Percentiles rank a stretch among this genome's conserved stretches.
Conservation (phyloP, 2,113 vertebrate species). For the Stercorarius parasiticus region DNA sequence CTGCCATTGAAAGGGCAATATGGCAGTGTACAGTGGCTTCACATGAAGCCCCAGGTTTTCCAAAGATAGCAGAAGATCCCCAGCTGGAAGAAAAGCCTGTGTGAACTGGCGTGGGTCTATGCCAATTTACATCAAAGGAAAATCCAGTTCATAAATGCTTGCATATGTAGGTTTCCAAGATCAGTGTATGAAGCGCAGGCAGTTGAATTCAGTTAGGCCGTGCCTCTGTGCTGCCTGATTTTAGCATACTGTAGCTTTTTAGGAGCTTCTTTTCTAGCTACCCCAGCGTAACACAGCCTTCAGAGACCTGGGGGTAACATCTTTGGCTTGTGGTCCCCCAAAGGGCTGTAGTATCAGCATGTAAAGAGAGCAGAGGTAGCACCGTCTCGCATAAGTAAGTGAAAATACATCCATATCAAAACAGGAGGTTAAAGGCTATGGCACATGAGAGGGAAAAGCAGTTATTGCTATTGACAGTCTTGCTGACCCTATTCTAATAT, state of each 20-base stretch:
- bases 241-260: background rate
- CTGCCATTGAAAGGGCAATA: background rate
- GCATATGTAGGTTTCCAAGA: background rate
- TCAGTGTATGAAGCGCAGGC: background rate
- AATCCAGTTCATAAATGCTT: background rate
- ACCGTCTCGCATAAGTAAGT: background rate
- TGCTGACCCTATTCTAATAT: background rate
- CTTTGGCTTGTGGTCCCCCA: background rate
- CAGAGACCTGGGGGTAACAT: background rate
- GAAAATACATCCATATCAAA: background rate
- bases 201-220: background rate
- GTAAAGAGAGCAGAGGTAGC: background rate
- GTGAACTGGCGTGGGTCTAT: background rate
- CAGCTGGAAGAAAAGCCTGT: background rate
- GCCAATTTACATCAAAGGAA: background rate
- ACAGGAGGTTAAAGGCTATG: background rate
- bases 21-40: background rate
- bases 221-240: background rate
- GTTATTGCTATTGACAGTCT: background rate
- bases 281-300: background rate
- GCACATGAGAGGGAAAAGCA: accelerated
- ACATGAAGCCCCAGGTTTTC: background rate
- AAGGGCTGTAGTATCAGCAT: background rate
- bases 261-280: background rate
- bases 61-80: background rate